Conservation (phyloP, 2,113 vertebrate genomes). For the Pterocles gutturalis region DNA sequence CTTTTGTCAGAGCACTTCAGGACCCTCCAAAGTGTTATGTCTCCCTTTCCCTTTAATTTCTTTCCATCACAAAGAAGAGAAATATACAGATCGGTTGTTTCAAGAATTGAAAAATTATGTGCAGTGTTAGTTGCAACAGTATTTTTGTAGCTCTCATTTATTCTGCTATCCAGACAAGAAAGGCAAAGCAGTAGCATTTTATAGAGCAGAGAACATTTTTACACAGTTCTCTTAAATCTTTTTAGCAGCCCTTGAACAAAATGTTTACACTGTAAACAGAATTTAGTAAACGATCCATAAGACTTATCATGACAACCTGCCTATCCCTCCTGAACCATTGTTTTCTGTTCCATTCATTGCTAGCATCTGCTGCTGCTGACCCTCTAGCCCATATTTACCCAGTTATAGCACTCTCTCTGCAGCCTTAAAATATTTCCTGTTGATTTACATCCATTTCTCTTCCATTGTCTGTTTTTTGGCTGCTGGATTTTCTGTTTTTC, state of each 20-base stretch:
- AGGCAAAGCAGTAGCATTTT: slow-evolving; percentile 62
- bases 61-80: background rate
- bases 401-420: background rate
- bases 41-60: background rate
- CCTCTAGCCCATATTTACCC: background rate
- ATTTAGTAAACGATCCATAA: background rate
- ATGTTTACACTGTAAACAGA: slow-evolving; percentile 31
- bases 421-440: slow-evolving; percentile 14
- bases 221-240: slow-evolving; percentile 58
- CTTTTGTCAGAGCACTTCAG: slow-evolving; percentile 23
- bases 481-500: background rate
- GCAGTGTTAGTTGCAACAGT: background rate
- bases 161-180: slow-evolving; percentile 41
- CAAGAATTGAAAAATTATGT: slow-evolving; percentile 47
- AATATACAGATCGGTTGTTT: slow-evolving; percentile 1
- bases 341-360: background rate
- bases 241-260: slow-evolving; percentile 35
- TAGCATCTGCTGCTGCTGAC: background rate
- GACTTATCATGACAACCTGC: background rate
- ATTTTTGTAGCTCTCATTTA: slow-evolving; percentile 51
- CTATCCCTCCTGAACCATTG: background rate
- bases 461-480: background rate
- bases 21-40: background rate
- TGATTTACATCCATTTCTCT: background rate
- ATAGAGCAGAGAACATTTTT: slow-evolving; percentile 52